Conservation (phyloP, 2,888 invertebrate species). For the Phyto melanocephala region DNA sequence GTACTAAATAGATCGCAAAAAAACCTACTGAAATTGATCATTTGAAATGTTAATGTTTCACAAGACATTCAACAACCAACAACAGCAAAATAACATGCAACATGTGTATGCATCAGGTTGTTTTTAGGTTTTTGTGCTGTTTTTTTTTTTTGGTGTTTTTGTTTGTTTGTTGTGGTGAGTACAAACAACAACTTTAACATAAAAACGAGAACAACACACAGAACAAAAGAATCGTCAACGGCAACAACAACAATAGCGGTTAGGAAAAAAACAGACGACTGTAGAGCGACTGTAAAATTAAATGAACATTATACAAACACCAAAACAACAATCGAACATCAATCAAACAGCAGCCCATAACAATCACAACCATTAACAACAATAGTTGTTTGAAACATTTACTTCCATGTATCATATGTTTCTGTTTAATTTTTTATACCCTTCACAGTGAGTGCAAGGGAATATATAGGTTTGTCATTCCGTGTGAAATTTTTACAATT, state of each 20-base stretch:
- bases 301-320: constrained; percentile 63
- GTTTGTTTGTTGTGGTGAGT: constrained; percentile 29
- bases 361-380: constrained; percentile 65
- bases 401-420: constrained; percentile 51
- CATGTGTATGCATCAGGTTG: constrained; percentile 66
- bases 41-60: constrained; percentile 63
- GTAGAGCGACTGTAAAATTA: constrained; percentile 63
- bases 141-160: constrained; percentile 10
- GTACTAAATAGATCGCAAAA: constrained; percentile 35
- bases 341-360: constrained; percentile 72
- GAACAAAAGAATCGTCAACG: constrained; percentile 35
- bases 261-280: too few species aligned
- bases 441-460: too few species aligned
- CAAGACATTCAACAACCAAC: constrained; percentile 59
- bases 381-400: constrained; percentile 62
- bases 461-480: too few species aligned
- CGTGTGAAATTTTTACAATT: too few species aligned
- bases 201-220: background rate
- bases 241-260: constrained; percentile 19
- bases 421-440: too few species aligned
- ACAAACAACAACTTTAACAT: constrained; percentile 7
- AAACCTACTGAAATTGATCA: constrained; percentile 56
- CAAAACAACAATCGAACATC: constrained; percentile 73
- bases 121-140: constrained; percentile 1
- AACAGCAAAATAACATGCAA: constrained; percentile 59